Percentiles rank a stretch among this genome's conserved stretches.
Conservation (phyloP, 1,140 invertebrate species). For the Sitobion miscanthi region DNA sequence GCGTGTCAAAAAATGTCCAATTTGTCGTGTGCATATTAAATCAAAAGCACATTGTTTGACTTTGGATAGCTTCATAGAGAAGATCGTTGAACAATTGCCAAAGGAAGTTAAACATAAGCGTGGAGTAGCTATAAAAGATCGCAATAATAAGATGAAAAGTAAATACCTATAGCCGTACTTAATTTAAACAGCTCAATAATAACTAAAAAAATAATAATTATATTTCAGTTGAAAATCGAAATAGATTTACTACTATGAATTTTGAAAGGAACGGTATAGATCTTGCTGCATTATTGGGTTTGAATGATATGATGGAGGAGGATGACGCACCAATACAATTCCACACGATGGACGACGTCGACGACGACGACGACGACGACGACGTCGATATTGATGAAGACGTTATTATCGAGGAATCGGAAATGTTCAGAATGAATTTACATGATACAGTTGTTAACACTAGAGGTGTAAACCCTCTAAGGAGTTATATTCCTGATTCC, state of each 20-base stretch:
- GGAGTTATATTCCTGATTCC: neutral
- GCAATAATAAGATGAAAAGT: neutral
- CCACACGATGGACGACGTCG: neutral
- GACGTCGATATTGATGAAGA: neutral
- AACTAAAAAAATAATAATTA: neutral
- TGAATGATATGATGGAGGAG: neutral
- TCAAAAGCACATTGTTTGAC: neutral
- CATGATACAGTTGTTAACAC: neutral
- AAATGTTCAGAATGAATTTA: conserved; percentile 17
- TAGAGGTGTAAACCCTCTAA: neutral
- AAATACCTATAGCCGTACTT: neutral
- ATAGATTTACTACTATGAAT: too few relatives aligned
- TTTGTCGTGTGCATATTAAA: neutral
- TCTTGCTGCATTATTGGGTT: neutral
- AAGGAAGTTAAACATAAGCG: neutral
- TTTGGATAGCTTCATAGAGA: neutral
- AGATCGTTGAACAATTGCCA: neutral
- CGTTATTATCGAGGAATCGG: neutral
- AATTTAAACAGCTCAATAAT: neutral
- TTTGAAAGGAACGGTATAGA: neutral
- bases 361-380: neutral
- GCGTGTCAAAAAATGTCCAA: neutral
- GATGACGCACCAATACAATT: neutral
- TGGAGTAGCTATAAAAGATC: neutral
- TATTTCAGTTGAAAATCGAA: neutral